Evolutionary conservation across 1,140 invertebrate species (phyloP).

Genomic region (Pseudomyrmex pallidus): DNA sequence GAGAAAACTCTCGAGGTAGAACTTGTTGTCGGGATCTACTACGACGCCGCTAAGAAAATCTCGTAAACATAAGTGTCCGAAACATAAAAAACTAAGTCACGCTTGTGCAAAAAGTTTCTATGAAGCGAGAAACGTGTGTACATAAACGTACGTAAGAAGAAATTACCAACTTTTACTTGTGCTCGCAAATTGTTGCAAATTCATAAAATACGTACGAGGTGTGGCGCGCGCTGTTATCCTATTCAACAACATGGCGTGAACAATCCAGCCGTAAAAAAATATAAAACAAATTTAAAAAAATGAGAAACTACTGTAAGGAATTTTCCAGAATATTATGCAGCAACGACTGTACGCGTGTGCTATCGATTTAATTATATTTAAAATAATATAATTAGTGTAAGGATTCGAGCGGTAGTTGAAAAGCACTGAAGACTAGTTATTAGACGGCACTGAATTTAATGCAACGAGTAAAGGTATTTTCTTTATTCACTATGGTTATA

Average conservation of each 20-base stretch:
- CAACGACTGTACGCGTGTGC: too few species aligned
- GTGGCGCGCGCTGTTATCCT: not conserved
- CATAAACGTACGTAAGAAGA: not conserved
- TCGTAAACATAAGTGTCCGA: conserved; percentile 50
- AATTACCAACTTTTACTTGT: conserved; percentile 1
- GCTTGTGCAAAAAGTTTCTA: conserved; percentile 33
- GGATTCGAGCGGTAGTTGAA: too few species aligned
- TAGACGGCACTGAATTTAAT: too few species aligned
- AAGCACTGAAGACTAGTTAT: too few species aligned
- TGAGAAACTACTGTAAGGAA: too few species aligned
- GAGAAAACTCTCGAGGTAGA: conserved; percentile 49
- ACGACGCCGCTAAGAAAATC: conserved; percentile 41
- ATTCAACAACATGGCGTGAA: not conserved
- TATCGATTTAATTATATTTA: too few species aligned
- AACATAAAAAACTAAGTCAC: conserved; percentile 22
- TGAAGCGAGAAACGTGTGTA: conserved; percentile 7
- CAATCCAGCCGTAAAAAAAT: too few species aligned
- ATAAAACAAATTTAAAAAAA: too few species aligned
- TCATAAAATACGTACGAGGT: not conserved
- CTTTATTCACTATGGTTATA: too few species aligned
- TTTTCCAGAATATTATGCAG: too few species aligned
- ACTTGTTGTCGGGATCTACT: conserved; percentile 53
- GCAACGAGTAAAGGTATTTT: too few species aligned
- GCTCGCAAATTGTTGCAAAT: conserved; percentile 1
- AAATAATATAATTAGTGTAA: too few species aligned